Evolutionary conservation across 2,888 invertebrate species (phyloP), one percentile per base, ranked within the genome.

Genomic region (Pristionchus fissidentatus): DNA sequence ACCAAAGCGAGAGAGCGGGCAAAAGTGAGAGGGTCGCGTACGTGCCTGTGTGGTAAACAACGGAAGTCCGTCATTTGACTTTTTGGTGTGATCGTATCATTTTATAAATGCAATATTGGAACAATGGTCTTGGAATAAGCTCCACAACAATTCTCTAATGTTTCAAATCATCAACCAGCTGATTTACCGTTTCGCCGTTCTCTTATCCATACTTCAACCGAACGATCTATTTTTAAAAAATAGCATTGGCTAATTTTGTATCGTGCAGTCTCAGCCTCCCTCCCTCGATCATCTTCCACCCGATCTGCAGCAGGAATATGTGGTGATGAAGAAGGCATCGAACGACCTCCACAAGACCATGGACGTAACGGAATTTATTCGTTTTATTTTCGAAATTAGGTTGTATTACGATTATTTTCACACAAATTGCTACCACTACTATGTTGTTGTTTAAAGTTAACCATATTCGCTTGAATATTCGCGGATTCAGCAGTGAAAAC

Each of bases 281-380:
- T 60, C 60, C 1, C 3, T 60, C 60, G 57, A 57, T 43, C 80
- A 80, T 29, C 80, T 80, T 0, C 43, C 80, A 10, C 80, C 60
- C 29, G 80, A 80, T 5, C 26, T 80, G n/a, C 80, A 60, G 60
- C 43, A 57, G 41, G 35, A 60, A 29, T 80, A 80, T 43, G n/a
- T 22, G 8, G 38, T 13, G 10, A 80, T 60, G 41, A n/a, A 43
- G n/a, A 80, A 43, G 43, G 43, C 22, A 10, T 5, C 41, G n/a
- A 26, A 5, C 43, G 80, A 80, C 5, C 32, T 60, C 41, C 8
- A 19, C 4, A 8, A 38, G 26, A 80, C 57, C 22, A 15, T 29
- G 66, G 82, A 82, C 52, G 82, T 82, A n/a, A 49, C 22, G 82
- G 35, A 8, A 60, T 35, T 73, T 43, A 49, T 66, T 38, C 66